A percentile compares a stretch with the other conserved stretches of the same genome.
Evolutionary conservation across 2,888 invertebrate species (phyloP).

Genomic region (Mythimna lalbum): DNA sequence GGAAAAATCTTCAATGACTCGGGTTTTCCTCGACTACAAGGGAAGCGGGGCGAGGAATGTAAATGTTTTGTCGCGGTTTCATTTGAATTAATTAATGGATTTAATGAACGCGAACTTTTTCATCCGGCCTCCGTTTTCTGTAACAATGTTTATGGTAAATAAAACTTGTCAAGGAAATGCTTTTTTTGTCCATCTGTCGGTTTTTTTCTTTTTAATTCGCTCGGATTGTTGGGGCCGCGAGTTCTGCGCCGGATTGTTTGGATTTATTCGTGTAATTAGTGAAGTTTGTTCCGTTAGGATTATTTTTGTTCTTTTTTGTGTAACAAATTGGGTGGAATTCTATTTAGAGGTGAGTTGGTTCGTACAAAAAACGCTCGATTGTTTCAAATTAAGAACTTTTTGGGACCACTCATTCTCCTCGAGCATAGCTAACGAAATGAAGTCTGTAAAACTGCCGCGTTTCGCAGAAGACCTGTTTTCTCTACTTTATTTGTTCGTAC

Average conservation of each 20-base stretch:
- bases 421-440: constrained; percentile 41
- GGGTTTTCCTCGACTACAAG: constrained; percentile 82
- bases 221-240: constrained; percentile 80
- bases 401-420: constrained; percentile 54
- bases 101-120: constrained; percentile 89
- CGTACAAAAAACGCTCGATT: constrained; percentile 74
- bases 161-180: constrained; percentile 90
- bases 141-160: constrained; percentile 90
- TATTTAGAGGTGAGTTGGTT: constrained; percentile 79
- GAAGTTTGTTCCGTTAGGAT: constrained; percentile 88
- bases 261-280: constrained; percentile 90
- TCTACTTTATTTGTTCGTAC: constrained; percentile 6
- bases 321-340: constrained; percentile 83
- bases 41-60: constrained; percentile 81
- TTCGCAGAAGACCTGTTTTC: constrained; percentile 1
- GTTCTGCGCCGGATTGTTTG: constrained; percentile 84
- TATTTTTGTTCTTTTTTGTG: constrained; percentile 86
- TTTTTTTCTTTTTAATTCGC: constrained; percentile 86
- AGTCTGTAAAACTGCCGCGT: constrained; percentile 20
- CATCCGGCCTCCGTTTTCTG: constrained; percentile 81
- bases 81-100: constrained; percentile 90
- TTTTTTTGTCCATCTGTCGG: constrained; percentile 86
- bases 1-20: constrained; percentile 79
- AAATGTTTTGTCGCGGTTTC: constrained; percentile 89
- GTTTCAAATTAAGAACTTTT: constrained; percentile 71